Evolutionary conservation across 2,113 vertebrate genomes (phyloP).

Genomic region (Sapayoa aenigma): DNA sequence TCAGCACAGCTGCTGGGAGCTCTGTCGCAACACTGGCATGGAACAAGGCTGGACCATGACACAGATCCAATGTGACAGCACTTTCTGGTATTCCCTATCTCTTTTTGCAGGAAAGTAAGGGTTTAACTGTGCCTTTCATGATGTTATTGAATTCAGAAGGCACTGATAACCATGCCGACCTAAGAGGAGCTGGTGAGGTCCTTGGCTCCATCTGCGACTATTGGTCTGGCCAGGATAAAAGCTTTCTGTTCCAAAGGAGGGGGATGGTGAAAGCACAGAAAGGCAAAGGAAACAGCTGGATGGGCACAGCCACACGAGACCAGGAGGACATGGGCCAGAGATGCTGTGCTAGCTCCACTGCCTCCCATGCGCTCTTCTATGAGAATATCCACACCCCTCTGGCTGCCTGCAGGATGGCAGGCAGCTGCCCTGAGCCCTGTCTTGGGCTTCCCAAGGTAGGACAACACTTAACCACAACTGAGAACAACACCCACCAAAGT

Average conservation of each 20-base stretch:
- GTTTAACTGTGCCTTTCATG: accelerated
- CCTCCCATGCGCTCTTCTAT: accelerated
- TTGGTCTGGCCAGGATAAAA: neutral
- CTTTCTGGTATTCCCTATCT: neutral
- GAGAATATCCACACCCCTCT: neutral
- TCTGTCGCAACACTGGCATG: neutral
- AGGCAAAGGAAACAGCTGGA: conserved; percentile 19
- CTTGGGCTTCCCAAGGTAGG: neutral
- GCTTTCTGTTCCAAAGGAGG: conserved; percentile 18
- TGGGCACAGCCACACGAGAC: neutral
- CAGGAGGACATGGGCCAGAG: accelerated
- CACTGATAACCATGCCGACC: neutral
- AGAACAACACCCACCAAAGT: neutral
- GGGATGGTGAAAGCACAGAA: conserved; percentile 24
- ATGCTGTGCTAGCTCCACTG: neutral
- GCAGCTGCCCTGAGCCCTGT: neutral
- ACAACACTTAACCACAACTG: accelerated
- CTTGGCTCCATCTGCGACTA: neutral
- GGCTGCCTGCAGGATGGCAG: neutral
- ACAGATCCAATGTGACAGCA: neutral
- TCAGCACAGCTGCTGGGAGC: conserved; percentile 23
- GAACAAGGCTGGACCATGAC: accelerated
- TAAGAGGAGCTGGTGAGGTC: neutral
- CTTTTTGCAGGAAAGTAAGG: neutral
- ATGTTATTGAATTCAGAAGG: neutral